Evolutionary conservation across 2,113 vertebrate species (phyloP).

Genomic region (Dromaius novaehollandiae): DNA sequence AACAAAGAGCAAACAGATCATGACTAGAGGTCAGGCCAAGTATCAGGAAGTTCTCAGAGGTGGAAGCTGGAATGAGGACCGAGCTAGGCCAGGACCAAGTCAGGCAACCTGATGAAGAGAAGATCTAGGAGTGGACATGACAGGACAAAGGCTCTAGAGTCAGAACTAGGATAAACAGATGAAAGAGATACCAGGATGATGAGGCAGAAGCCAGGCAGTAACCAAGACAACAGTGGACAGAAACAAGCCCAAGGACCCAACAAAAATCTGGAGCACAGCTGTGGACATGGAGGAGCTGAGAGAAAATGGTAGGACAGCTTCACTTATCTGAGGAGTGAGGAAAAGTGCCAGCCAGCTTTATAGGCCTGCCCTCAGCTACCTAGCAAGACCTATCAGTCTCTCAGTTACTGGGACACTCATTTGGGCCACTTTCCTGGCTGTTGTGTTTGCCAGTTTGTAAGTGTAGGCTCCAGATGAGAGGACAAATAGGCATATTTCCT

Average conservation of each 20-base stretch:
- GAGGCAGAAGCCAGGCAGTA: background rate
- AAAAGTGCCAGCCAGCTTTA: background rate
- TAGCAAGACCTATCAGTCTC: background rate
- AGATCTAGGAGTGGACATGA: background rate
- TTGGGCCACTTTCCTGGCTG: background rate
- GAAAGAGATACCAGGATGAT: background rate
- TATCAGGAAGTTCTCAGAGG: background rate
- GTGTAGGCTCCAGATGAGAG: background rate
- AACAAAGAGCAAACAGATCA: background rate
- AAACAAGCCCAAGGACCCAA: background rate
- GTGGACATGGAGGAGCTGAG: background rate
- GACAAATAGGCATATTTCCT: background rate
- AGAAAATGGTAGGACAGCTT: background rate
- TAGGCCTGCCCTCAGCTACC: background rate
- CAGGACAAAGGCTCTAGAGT: background rate
- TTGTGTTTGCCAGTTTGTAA: background rate
- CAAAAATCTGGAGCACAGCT: background rate
- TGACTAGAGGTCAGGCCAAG: background rate
- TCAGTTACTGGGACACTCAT: background rate
- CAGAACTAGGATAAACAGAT: background rate
- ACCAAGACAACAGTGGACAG: background rate
- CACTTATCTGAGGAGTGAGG: background rate
- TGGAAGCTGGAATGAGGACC: background rate
- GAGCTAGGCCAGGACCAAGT: background rate
- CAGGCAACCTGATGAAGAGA: background rate